phyloP scores from a whole-genome alignment of 2,113 vertebrate genomes.

The Regulus satrapa region DNA sequence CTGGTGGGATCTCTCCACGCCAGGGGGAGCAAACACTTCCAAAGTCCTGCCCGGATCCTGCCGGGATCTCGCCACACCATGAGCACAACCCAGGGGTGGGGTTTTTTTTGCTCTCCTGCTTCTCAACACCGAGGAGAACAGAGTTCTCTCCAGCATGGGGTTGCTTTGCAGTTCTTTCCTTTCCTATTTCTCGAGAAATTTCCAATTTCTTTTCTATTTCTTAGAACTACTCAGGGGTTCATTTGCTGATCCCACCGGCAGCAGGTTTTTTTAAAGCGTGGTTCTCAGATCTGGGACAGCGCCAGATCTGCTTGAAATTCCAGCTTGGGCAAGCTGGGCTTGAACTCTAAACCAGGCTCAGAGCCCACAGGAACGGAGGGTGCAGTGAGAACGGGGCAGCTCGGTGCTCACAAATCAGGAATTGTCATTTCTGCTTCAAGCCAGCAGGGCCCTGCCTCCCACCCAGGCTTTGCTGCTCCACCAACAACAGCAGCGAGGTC shows the following conservation, averaged over 20 bases:
- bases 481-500: accelerated
- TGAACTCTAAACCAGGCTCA: neutral
- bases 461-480: neutral
- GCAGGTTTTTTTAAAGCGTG: accelerated
- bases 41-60: too few species aligned
- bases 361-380: neutral
- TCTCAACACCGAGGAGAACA: neutral
- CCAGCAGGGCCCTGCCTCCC: neutral
- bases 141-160: accelerated
- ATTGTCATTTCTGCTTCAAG: neutral
- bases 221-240: neutral
- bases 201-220: too few species aligned
- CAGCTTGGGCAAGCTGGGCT: neutral
- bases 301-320: neutral
- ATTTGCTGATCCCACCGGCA: neutral
- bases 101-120: neutral
- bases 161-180: accelerated
- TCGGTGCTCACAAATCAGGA: neutral
- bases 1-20: too few species aligned
- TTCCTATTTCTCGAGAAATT: too few species aligned
- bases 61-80: too few species aligned
- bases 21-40: too few species aligned
- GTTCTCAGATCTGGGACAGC: neutral
- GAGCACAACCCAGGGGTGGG: too few species aligned
- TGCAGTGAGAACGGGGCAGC: neutral